Percentiles rank a stretch among this genome's conserved stretches.
Evolutionary conservation across 2,113 vertebrate species (phyloP).

Genomic region (Perca schrenkii): DNA sequence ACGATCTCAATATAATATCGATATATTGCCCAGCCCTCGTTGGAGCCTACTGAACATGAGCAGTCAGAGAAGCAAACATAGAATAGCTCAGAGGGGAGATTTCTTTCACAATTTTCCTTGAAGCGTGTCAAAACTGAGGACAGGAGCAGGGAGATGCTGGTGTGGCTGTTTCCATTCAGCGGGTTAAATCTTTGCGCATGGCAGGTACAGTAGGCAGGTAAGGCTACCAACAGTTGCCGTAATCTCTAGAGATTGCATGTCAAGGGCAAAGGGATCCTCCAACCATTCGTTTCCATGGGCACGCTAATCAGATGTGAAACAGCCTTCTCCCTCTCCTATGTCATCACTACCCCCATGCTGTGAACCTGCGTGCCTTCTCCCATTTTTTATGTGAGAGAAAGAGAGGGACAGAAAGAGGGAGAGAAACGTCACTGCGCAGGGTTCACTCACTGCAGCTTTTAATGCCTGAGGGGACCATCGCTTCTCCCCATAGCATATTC

Average conservation of each 20-base stretch:
- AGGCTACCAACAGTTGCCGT: constrained; percentile 67
- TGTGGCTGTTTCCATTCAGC: constrained; percentile 55
- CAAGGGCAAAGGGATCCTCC: constrained; percentile 79
- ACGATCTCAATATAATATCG: too few species aligned
- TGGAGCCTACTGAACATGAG: constrained; percentile 44
- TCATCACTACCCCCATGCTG: constrained; percentile 69
- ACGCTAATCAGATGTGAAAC: constrained; percentile 80
- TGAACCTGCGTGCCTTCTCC: constrained; percentile 70
- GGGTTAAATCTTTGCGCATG: constrained; percentile 47
- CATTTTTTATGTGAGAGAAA: constrained; percentile 67
- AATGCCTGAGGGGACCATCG: constrained; percentile 60
- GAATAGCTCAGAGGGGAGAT: constrained; percentile 63
- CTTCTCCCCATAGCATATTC: constrained; percentile 55
- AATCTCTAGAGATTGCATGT: constrained; percentile 74
- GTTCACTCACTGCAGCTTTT: constrained; percentile 73
- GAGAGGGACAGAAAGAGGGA: constrained; percentile 52
- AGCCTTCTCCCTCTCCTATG: constrained; percentile 67
- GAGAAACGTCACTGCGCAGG: constrained; percentile 55
- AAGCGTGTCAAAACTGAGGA: constrained; percentile 35
- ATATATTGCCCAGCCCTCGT: constrained; percentile 15
- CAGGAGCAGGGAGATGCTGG: constrained; percentile 39
- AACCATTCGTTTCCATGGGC: constrained; percentile 81
- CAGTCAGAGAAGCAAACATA: constrained; percentile 53
- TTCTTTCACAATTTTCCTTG: constrained; percentile 61
- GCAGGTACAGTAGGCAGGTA: constrained; percentile 62